Evolutionary conservation across 2,797 vertebrate species (phyloP).

Genomic region (Fistularia tabacaria): DNA sequence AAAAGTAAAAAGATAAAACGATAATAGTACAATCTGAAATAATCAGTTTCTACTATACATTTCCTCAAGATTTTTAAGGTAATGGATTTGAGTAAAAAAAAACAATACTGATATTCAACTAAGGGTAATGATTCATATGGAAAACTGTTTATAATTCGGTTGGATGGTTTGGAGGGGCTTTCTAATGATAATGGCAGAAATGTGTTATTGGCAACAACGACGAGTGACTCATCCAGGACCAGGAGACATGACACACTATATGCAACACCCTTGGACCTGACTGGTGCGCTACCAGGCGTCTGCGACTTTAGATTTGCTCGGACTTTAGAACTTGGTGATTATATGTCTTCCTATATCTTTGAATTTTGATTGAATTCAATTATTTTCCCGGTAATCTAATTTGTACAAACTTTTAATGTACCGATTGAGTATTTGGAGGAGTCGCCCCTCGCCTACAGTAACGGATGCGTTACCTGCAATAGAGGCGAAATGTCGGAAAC

Average conservation of each 20-base stretch:
- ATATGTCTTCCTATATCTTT: no score
- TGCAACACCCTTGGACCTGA: constrained; percentile 32
- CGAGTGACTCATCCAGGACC: constrained; percentile 47
- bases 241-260: constrained; percentile 47
- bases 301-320: background rate
- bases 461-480: constrained; percentile 16
- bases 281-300: background rate
- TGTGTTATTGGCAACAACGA: constrained; percentile 30
- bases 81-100: no score
- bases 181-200: constrained; percentile 25
- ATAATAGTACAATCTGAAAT: no score
- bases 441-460: background rate
- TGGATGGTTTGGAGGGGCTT: constrained; percentile 4
- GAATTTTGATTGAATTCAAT: no score
- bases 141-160: no score
- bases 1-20: no score
- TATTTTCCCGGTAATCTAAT: background rate
- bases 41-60: no score
- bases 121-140: no score
- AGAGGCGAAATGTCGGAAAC: background rate
- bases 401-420: background rate
- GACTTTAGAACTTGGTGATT: no score
- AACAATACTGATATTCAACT: no score
- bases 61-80: no score
- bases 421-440: background rate